phyloP scores from a whole-genome alignment of 2,888 invertebrate species.

The Microplitis manilae region DNA sequence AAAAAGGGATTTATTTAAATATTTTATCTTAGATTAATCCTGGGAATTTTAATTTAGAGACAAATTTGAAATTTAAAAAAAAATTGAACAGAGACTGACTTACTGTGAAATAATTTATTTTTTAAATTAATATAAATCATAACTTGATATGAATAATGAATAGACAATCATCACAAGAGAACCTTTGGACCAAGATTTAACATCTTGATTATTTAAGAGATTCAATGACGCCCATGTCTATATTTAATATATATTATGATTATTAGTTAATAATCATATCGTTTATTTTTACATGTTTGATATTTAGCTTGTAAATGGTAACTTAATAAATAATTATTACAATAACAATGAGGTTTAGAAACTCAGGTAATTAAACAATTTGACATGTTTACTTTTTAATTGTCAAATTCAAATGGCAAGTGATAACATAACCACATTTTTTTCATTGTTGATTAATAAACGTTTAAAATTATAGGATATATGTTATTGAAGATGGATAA shows the following conservation, averaged over 20 bases:
- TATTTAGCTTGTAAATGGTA: neutral
- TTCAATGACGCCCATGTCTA: neutral
- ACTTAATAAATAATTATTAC: neutral
- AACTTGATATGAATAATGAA: neutral
- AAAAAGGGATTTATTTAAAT: neutral
- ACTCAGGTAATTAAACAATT: neutral
- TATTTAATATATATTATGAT: neutral
- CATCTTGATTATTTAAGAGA: neutral
- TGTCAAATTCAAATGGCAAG: neutral
- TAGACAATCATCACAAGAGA: neutral
- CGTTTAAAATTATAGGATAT: neutral
- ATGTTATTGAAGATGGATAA: neutral
- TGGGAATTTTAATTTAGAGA: neutral
- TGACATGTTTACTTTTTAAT: neutral
- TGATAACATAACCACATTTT: neutral
- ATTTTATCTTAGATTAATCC: neutral
- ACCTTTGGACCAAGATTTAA: slow-evolving; percentile 7
- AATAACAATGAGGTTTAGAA: neutral
- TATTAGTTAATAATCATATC: neutral
- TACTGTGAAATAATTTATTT: neutral
- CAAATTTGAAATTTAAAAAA: neutral
- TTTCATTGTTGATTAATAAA: neutral
- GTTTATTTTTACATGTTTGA: neutral
- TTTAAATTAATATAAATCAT: neutral
- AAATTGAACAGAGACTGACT: neutral